Evolutionary conservation across 1,140 invertebrate species (phyloP).

Genomic region (Drosophila azteca): DNA sequence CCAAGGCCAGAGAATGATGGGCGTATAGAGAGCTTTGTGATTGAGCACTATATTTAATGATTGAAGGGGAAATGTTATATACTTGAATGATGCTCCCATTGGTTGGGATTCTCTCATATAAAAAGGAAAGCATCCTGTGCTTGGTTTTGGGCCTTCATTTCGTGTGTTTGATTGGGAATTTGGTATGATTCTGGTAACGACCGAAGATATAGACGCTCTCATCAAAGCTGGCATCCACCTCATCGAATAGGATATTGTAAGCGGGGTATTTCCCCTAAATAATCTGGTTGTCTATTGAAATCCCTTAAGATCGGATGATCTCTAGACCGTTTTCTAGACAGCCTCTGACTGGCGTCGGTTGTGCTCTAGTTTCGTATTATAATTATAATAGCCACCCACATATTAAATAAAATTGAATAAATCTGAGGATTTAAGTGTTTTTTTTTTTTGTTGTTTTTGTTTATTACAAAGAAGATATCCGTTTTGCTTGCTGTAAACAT

Average conservation of each 20-base stretch:
- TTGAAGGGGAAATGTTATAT: conserved; percentile 57
- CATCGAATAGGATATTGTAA: no score
- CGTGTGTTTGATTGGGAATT: no score
- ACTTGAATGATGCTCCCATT: conserved; percentile 16
- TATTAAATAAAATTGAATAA: neutral
- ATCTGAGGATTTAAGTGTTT: conserved; percentile 30
- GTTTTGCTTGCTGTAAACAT: conserved; percentile 35
- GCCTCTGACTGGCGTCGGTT: no score
- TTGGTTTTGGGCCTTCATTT: neutral
- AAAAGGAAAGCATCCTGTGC: neutral
- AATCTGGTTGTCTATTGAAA: no score
- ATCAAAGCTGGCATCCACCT: no score
- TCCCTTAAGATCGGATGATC: no score
- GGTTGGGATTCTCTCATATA: conserved; percentile 28
- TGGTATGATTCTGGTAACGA: no score
- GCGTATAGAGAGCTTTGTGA: neutral
- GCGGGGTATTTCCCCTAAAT: no score
- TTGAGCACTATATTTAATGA: neutral
- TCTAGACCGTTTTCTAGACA: no score
- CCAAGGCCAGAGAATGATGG: conserved; percentile 3
- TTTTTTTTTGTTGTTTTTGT: conserved; percentile 37
- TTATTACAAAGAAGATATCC: conserved; percentile 50
- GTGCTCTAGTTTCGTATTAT: no score
- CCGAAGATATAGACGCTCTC: no score
- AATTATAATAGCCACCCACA: neutral